Evolutionary conservation across 2,888 invertebrate genomes (phyloP), one percentile per base, ranked within the genome.

Genomic region (Dryococelus australis): DNA sequence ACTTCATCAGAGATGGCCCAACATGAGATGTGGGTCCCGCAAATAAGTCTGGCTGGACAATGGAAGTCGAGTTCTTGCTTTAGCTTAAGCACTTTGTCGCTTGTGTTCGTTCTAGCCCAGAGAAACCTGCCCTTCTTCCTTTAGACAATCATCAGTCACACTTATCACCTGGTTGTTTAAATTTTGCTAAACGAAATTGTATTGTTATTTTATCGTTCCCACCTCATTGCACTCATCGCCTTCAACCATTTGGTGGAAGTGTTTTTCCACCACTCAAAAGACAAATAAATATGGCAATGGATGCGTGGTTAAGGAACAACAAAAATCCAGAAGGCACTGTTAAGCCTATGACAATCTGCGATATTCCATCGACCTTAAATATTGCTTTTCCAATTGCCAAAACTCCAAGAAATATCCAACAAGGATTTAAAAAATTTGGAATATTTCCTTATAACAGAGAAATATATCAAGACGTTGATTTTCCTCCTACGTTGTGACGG

Each of bases 1-100:
- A 83, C 83, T 83, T 83, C 83, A 83, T 27, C 83, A 83, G 83
- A 83, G 83, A 83, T 83, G 83, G 83, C 24, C 83, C 83, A 83
- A 83, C 83, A 27, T 26, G 83, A 20, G n/a, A 27, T 43, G 26
- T 83, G 26, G n/a, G n/a, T n/a, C n/a, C n/a, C n/a, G n/a, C n/a
- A n/a, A n/a, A n/a, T n/a, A n/a, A n/a, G n/a, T n/a, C 83, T 83
- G 27, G 83, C 6, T 83, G 83, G 83, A 83, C 83, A 27, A 83
- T 28, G 20, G 83, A 83, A 8, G 16, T 27, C 12, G 83, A 83
- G 43, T 79, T 79, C 16, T 27, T 79, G 79, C 9, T 79, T 79
- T 79, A 10, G 6, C 79, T 79, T 8, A 79, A 79, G 24, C 79
- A 79, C 20, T 79, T 79, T 79, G 79, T 79, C 16, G 20, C 24